Percentiles rank a stretch among this genome's conserved stretches.
phyloP scores from a whole-genome alignment of 37 sponge, comb jelly and placozoan genomes.

The Corticium candelabrum region DNA sequence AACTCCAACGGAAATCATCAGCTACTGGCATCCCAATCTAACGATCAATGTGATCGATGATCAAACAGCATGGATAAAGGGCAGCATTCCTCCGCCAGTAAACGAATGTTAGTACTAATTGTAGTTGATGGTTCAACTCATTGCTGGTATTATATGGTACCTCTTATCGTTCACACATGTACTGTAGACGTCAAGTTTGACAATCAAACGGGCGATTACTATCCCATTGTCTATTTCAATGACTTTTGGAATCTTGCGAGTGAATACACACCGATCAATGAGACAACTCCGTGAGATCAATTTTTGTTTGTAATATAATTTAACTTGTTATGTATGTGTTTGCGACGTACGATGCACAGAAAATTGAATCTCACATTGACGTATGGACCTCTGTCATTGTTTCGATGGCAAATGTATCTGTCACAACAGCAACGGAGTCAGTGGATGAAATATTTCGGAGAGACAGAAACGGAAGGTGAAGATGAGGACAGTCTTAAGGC shows the following conservation, averaged over 20 bases:
- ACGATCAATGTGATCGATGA: slow-evolving; percentile 86
- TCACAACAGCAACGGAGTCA: slow-evolving; percentile 64
- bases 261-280: slow-evolving; percentile 90
- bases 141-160: not conserved
- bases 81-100: slow-evolving; percentile 67
- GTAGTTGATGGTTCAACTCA: not conserved
- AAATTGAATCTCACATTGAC: slow-evolving; percentile 39
- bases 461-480: slow-evolving; percentile 58
- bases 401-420: slow-evolving; percentile 86
- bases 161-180: not conserved
- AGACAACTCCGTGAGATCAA: slow-evolving; percentile 60
- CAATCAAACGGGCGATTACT: slow-evolving; percentile 51
- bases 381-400: slow-evolving; percentile 68
- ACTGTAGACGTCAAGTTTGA: slow-evolving; percentile 71
- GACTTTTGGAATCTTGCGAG: slow-evolving; percentile 92
- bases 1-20: slow-evolving; percentile 66
- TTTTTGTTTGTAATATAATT: not conserved
- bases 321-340: not conserved
- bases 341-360: slow-evolving; percentile 15
- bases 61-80: slow-evolving; percentile 55
- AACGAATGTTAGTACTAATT: slow-evolving; percentile 66
- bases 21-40: slow-evolving; percentile 92
- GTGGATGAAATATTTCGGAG: slow-evolving; percentile 37
- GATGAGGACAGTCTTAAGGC: slow-evolving; percentile 96
- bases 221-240: slow-evolving; percentile 81